These are phyloP conservation scores for Triplophysa tibetana DNA, from an alignment of 2,113 vertebrate genomes.

Conservation along the genomic window DNA sequence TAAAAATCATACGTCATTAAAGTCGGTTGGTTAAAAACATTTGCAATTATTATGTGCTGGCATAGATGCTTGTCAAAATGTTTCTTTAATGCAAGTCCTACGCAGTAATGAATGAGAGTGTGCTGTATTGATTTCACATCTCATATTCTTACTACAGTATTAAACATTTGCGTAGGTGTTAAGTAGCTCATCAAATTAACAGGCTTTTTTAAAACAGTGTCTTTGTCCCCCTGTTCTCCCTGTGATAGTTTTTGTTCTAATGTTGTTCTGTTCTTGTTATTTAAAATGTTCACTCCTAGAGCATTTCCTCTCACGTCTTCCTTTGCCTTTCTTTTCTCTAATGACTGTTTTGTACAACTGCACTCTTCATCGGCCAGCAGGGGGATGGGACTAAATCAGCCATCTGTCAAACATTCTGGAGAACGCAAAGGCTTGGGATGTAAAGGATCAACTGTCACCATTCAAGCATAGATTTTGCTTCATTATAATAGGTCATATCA, in stretches of 20 bases:
- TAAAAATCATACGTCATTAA: too few relatives aligned
- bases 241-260: not conserved
- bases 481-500: slow-evolving; percentile 27
- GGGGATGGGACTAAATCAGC: slow-evolving; percentile 42
- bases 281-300: slow-evolving; percentile 19
- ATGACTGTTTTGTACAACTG: slow-evolving; percentile 50
- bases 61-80: not conserved
- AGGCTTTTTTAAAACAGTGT: slow-evolving; percentile 13
- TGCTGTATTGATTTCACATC: slow-evolving; percentile 32
- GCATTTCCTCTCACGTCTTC: slow-evolving; percentile 27
- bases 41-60: not conserved
- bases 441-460: not conserved
- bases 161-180: slow-evolving; percentile 9
- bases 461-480: slow-evolving; percentile 34
- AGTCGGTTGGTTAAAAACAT: too few relatives aligned
- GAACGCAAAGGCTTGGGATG: slow-evolving; percentile 15
- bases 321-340: slow-evolving; percentile 27
- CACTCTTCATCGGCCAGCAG: slow-evolving; percentile 31
- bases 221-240: not conserved
- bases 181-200: slow-evolving; percentile 51
- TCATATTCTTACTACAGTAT: slow-evolving; percentile 3
- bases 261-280: slow-evolving; percentile 10
- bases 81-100: slow-evolving; percentile 10
- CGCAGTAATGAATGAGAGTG: slow-evolving; percentile 7
- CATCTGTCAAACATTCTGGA: slow-evolving; percentile 54